A percentile compares a stretch with the other conserved stretches of the same genome.
Evolutionary conservation across 2,113 vertebrate species (phyloP).

Genomic region (Hiodon tergisus): DNA sequence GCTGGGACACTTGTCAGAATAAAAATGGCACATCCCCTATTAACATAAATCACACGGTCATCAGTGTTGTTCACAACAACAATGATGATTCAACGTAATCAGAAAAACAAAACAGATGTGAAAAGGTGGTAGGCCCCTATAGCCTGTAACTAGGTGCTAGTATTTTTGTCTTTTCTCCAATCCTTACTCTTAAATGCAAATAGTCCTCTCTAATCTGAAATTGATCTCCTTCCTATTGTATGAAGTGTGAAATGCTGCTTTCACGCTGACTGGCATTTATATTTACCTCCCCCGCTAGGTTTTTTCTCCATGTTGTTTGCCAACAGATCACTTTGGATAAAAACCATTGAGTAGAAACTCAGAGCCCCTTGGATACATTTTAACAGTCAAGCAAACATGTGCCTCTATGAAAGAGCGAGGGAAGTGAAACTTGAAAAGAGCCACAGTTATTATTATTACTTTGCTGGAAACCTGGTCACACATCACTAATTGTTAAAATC

Average conservation of each 20-base stretch:
- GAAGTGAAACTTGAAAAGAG: constrained; percentile 10
- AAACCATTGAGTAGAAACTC: constrained; percentile 5
- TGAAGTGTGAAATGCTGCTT: constrained; percentile 31
- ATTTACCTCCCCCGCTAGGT: background rate
- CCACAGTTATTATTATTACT: constrained; percentile 18
- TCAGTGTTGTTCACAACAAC: no score
- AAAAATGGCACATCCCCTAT: no score
- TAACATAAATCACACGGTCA: no score
- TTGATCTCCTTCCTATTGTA: constrained; percentile 20
- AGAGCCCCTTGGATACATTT: constrained; percentile 14
- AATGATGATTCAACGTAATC: no score
- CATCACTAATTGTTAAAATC: background rate
- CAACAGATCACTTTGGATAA: constrained; percentile 12
- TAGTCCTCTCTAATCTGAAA: constrained; percentile 23
- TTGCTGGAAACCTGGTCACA: background rate
- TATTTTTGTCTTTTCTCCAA: background rate
- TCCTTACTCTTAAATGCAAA: constrained; percentile 2
- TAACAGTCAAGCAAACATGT: constrained; percentile 2
- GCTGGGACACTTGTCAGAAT: no score
- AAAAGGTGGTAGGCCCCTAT: no score
- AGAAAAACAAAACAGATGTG: no score
- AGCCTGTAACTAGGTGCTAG: background rate
- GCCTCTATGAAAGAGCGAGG: background rate
- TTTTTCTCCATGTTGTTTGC: constrained; percentile 11
- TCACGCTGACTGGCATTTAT: constrained; percentile 22